A percentile compares a stretch with the other conserved stretches of the same genome.
Evolutionary conservation across 1,140 invertebrate species (phyloP).

Genomic region (Thaumetopoea pityocampa): DNA sequence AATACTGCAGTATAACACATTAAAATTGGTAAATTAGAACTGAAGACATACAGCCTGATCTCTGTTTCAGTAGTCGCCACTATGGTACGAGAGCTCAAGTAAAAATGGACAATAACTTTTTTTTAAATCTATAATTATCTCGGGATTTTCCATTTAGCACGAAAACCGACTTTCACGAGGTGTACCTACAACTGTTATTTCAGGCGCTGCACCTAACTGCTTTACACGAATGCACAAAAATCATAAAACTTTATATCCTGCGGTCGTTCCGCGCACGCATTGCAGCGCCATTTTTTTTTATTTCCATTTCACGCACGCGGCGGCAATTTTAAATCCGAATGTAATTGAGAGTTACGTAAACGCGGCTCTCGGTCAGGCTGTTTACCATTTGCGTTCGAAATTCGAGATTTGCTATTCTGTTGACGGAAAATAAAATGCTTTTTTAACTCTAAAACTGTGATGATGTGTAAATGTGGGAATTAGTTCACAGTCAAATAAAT

Average conservation of each 20-base stretch:
- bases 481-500: too few relatives aligned
- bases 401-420: conserved; percentile 14
- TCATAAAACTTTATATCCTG: conserved; percentile 23
- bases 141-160: too few relatives aligned
- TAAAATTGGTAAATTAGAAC: too few relatives aligned
- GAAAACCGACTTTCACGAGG: too few relatives aligned
- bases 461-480: too few relatives aligned
- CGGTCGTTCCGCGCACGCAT: conserved; percentile 19
- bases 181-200: conserved; percentile 2
- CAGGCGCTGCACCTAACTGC: conserved; percentile 5
- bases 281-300: conserved; percentile 24
- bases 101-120: too few relatives aligned
- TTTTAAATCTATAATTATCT: too few relatives aligned
- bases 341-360: conserved; percentile 65
- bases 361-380: conserved; percentile 23
- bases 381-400: conserved; percentile 18
- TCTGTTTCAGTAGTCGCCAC: too few relatives aligned
- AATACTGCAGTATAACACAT: too few relatives aligned
- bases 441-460: too few relatives aligned
- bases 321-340: conserved; percentile 49
- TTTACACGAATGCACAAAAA: conserved; percentile 23
- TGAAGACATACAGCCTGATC: too few relatives aligned
- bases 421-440: conserved; percentile 8
- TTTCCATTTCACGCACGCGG: conserved; percentile 37
- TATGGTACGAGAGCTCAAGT: too few relatives aligned